Evolutionary conservation across 2,113 vertebrate species (phyloP).

Genomic region (Symphodus melops): DNA sequence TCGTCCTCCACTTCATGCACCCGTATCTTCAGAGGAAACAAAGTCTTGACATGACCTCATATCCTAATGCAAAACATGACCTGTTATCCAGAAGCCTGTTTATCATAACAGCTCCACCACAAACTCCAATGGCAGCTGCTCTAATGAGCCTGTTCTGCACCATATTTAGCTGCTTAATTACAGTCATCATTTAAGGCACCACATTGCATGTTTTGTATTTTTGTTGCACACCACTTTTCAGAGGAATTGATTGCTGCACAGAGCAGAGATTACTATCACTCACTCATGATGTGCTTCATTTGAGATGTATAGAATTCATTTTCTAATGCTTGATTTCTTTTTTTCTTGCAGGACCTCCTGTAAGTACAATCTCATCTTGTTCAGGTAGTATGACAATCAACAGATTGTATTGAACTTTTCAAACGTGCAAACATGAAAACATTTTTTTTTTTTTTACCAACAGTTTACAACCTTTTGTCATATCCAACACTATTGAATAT

Average conservation of each 20-base stretch:
- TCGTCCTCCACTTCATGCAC: constrained; percentile 37
- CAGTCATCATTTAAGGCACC: constrained; percentile 62
- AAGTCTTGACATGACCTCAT: constrained; percentile 61
- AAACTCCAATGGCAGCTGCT: constrained; percentile 55
- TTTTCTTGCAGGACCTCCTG: constrained; percentile 92
- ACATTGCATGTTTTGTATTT: constrained; percentile 55
- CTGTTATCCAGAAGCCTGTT: constrained; percentile 69
- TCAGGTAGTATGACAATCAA: constrained; percentile 71
- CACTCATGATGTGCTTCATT: constrained; percentile 22
- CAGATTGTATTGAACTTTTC: not conserved
- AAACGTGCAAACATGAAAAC: not conserved
- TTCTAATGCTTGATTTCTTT: constrained; percentile 64
- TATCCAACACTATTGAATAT: constrained; percentile 32
- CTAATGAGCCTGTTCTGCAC: constrained; percentile 73
- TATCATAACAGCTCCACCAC: constrained; percentile 65
- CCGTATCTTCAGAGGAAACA: constrained; percentile 48
- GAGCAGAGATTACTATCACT: constrained; percentile 42
- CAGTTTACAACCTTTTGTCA: constrained; percentile 18
- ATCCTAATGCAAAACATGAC: constrained; percentile 66
- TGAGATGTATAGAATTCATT: constrained; percentile 3
- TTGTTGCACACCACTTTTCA: constrained; percentile 25
- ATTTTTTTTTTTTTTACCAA: not conserved
- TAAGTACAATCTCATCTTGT: constrained; percentile 86
- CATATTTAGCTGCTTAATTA: constrained; percentile 69
- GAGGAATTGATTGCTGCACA: constrained; percentile 56